Percentiles rank a stretch among this genome's conserved stretches.
Evolutionary conservation across 1,140 invertebrate species (phyloP).

Genomic region (Drosophila nigromelanica): DNA sequence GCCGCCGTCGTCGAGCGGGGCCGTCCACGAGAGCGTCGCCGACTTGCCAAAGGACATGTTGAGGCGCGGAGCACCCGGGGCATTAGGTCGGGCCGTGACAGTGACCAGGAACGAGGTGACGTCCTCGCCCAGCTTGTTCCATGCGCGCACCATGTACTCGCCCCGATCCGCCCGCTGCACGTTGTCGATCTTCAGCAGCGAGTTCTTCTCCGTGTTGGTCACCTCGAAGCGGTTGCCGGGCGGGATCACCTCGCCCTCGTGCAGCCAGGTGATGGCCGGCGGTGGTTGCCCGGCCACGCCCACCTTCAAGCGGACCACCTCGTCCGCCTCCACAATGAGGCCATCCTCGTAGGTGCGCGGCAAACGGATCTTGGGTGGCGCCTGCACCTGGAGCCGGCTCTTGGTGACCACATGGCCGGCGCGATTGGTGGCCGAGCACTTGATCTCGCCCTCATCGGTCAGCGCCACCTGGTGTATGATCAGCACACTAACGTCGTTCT

Average conservation of each 20-base stretch:
- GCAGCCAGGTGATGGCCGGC: constrained; percentile 93
- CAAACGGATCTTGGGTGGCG: constrained; percentile 90
- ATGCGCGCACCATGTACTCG: constrained; percentile 92
- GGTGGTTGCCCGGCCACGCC: constrained; percentile 94
- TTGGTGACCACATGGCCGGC: constrained; percentile 90
- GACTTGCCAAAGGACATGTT: constrained; percentile 90
- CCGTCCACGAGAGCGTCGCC: constrained; percentile 94
- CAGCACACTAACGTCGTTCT: constrained; percentile 90
- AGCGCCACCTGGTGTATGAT: constrained; percentile 92
- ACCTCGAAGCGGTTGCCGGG: constrained; percentile 88
- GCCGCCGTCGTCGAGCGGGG: constrained; percentile 96
- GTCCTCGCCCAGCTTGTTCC: constrained; percentile 93
- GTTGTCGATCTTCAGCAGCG: constrained; percentile 89
- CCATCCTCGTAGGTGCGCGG: constrained; percentile 94
- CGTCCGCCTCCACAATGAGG: constrained; percentile 93
- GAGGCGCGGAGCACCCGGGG: constrained; percentile 92
- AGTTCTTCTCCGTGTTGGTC: constrained; percentile 88
- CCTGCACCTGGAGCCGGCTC: constrained; percentile 90
- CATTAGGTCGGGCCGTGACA: constrained; percentile 93
- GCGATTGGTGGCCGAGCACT: constrained; percentile 93
- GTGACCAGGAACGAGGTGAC: constrained; percentile 92
- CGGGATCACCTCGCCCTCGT: constrained; percentile 90
- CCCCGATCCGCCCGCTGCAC: constrained; percentile 91
- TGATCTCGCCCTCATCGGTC: constrained; percentile 93
- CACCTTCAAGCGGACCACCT: constrained; percentile 94